Evolutionary conservation across 92 coral and sea anemone species (phyloP), one percentile per base, ranked within the genome.

Genomic region (Zoanthus sociatus): DNA sequence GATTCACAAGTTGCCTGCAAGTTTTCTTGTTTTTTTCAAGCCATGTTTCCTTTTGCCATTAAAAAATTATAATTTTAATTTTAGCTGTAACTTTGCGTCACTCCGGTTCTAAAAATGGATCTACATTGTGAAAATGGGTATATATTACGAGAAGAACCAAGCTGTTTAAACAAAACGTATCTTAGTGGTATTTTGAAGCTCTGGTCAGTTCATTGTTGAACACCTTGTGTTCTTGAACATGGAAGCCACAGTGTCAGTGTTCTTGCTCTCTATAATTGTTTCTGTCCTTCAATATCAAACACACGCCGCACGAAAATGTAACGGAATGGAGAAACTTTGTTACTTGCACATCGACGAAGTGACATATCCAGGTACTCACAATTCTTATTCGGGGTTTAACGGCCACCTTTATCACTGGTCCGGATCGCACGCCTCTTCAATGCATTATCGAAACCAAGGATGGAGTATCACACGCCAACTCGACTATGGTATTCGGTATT

Each of bases 321-420:
- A 92, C 51, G 94, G 94, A 2, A 78, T 89, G 90, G 48, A 55
- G 14, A 88, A 76, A 45, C 90, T 92, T 31, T 92, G 94, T 32
- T 87, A 76, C 61, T 75, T 92, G n/a, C 68, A 56, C 21, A 63
- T 92, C 4, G 33, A 86, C 69, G 89, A 92, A 56, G 89, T 73
- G 6, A 92, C 95, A 9, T 92, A 90, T 50, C 90, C 95, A 31
- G 95, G 93, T 2, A 90, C 83, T 20, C 95, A 92, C 84, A 92
- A 92, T 71, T 87, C 93, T 1, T 92, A 90, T 73, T 79, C 95
- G 0, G 94, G 94, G 16, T 92, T 92, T 71, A 90, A 87, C 72
- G 95, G 95, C 63, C 26, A 30, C 18, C 88, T 92, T 44, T 73
- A 86, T 73, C 87, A 86, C 26, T 89, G 85, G 85, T 48, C 61